These are phyloP conservation scores for Hyles euphorbiae DNA, from an alignment of 1,140 invertebrate genomes.

Conservation along the genomic window DNA sequence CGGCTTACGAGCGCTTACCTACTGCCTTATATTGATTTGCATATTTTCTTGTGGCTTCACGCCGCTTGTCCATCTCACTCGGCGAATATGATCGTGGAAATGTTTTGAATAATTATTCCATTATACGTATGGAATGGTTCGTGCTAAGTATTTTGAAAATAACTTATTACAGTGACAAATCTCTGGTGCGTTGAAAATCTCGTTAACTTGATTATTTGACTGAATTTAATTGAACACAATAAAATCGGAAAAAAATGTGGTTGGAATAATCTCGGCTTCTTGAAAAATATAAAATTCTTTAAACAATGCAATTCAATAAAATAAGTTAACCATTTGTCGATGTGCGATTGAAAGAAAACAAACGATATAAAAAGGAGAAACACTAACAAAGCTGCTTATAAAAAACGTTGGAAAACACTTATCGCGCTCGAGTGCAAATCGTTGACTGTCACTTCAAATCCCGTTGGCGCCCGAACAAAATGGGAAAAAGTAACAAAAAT, in stretches of 20 bases:
- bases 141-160: too few relatives aligned
- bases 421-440: slow-evolving; percentile 70
- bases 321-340: slow-evolving; percentile 1
- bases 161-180: too few relatives aligned
- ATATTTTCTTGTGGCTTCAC: slow-evolving; percentile 70
- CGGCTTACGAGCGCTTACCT: slow-evolving; percentile 71
- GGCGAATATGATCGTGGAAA: slow-evolving; percentile 4
- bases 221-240: too few relatives aligned
- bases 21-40: slow-evolving; percentile 71
- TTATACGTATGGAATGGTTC: too few relatives aligned
- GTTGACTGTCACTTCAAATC: slow-evolving; percentile 71
- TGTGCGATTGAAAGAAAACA: slow-evolving; percentile 15
- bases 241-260: too few relatives aligned
- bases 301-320: not conserved
- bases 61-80: slow-evolving; percentile 20
- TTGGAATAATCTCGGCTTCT: not conserved
- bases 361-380: slow-evolving; percentile 35
- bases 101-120: slow-evolving; percentile 5
- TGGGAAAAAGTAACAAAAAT: slow-evolving; percentile 71
- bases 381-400: slow-evolving; percentile 62
- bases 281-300: not conserved
- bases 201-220: too few relatives aligned
- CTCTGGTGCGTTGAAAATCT: too few relatives aligned
- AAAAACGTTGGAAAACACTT: slow-evolving; percentile 70
- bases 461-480: slow-evolving; percentile 49